Evolutionary conservation across 1,140 invertebrate genomes (phyloP).

Genomic region (Phymorhynchus buccinoides): DNA sequence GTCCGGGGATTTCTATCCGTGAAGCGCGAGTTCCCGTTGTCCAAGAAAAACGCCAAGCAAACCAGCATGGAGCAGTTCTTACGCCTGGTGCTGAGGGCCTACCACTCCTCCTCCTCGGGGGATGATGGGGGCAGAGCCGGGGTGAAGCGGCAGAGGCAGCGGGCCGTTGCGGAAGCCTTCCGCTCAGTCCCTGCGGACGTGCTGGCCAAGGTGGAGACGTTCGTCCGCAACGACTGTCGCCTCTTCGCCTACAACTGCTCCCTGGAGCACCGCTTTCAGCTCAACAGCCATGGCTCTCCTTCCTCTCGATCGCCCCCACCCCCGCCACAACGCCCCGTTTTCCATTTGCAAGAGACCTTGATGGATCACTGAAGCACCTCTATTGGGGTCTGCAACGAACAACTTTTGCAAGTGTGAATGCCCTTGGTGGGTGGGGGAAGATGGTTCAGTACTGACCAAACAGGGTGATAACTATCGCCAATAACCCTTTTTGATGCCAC

Average conservation of each 20-base stretch:
- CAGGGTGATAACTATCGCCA: too few species aligned
- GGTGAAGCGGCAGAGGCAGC: not conserved
- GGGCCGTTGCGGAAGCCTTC: not conserved
- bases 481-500: too few species aligned
- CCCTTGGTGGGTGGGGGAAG: too few species aligned
- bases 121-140: not conserved
- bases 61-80: not conserved
- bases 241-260: slow-evolving; percentile 7
- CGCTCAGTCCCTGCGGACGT: not conserved
- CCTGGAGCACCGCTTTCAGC: not conserved
- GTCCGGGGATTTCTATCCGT: not conserved
- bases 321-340: not conserved
- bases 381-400: not conserved
- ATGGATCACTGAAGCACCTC: not conserved
- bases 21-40: not conserved
- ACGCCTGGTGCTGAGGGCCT: not conserved
- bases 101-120: not conserved
- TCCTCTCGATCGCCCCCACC: too few species aligned
- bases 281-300: too few species aligned
- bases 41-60: not conserved
- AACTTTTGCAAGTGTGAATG: too few species aligned
- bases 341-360: not conserved
- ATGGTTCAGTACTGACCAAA: too few species aligned
- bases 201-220: not conserved
- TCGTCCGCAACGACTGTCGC: not conserved